phyloP scores from a whole-genome alignment of 2,888 invertebrate genomes.

The Dryobota labecula region DNA sequence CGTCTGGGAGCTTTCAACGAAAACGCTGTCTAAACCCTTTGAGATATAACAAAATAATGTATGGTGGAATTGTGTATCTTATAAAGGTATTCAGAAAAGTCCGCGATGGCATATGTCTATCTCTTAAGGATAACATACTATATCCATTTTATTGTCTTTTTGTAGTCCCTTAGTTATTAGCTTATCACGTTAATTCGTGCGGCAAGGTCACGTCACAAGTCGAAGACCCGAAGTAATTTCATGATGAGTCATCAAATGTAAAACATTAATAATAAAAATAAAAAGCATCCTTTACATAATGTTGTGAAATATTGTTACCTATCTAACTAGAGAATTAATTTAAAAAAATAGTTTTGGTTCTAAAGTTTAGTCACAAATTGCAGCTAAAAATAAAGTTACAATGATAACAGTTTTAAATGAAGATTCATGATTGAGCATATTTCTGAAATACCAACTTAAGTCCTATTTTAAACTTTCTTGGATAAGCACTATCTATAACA shows the following conservation, averaged over 20 bases:
- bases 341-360: not conserved
- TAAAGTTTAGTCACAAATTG: not conserved
- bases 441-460: not conserved
- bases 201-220: conserved; percentile 26
- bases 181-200: not conserved
- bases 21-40: too few relatives aligned
- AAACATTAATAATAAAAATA: conserved; percentile 14
- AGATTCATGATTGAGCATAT: not conserved
- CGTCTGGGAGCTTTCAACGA: too few relatives aligned
- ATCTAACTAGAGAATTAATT: not conserved
- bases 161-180: not conserved
- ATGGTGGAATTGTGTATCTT: too few relatives aligned
- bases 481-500: not conserved
- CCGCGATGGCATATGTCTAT: too few relatives aligned
- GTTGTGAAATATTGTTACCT: conserved; percentile 7
- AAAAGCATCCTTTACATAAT: conserved; percentile 14
- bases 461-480: not conserved
- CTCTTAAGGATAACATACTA: too few relatives aligned
- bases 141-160: too few relatives aligned
- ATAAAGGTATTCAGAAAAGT: too few relatives aligned
- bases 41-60: too few relatives aligned
- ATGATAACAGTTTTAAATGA: not conserved
- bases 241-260: conserved; percentile 11
- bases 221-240: conserved; percentile 27
- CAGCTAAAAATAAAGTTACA: not conserved